These are phyloP conservation scores for Galeopterus variegatus DNA, from an alignment of 2,113 vertebrate genomes.

Conservation along the genomic window DNA sequence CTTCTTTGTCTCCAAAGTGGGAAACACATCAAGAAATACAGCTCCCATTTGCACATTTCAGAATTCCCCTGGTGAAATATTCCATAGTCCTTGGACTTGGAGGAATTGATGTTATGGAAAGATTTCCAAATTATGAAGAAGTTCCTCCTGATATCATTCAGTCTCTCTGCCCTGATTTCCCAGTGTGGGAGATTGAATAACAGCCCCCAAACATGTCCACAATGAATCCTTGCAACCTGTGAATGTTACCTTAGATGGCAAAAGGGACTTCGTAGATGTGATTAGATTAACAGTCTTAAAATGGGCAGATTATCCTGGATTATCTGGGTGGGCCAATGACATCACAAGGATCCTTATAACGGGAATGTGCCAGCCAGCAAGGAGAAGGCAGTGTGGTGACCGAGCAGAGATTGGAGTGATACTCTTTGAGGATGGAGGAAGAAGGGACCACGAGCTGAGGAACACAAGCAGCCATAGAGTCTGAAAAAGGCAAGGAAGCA, in stretches of 20 bases:
- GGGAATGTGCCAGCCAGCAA: not conserved
- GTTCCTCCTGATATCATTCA: not conserved
- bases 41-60: not conserved
- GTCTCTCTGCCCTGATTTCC: not conserved
- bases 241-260: not conserved
- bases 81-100: not conserved
- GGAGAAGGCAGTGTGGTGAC: not conserved
- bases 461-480: not conserved
- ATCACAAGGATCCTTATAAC: not conserved
- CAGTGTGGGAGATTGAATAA: not conserved
- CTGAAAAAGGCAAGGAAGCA: not conserved
- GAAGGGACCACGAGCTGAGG: not conserved
- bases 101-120: not conserved
- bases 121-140: not conserved
- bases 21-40: not conserved
- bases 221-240: not conserved
- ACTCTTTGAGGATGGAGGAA: not conserved
- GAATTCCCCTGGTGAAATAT: fast-evolving
- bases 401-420: not conserved
- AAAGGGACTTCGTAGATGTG: not conserved
- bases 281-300: not conserved
- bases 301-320: not conserved
- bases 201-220: not conserved
- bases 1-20: not conserved
- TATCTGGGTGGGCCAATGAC: not conserved